Conservation (phyloP, 2,888 invertebrate genomes). For the Drosophila nigritarsus region DNA sequence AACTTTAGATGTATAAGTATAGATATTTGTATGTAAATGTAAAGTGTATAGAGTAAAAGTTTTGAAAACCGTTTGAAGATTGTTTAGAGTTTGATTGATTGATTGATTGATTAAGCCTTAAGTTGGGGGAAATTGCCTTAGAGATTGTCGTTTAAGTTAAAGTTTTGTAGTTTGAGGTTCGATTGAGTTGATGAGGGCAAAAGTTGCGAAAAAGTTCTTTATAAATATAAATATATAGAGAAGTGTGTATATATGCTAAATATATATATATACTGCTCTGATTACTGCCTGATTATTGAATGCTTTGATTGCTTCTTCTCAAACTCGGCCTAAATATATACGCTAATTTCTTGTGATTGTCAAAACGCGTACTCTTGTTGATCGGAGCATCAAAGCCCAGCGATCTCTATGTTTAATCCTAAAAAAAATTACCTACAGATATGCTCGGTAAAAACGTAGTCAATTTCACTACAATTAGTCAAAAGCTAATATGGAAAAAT, state of each 20-base stretch:
- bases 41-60: conserved; percentile 52
- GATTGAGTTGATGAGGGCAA: conserved; percentile 56
- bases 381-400: conserved; percentile 65
- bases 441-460: conserved; percentile 28
- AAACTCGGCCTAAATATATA: conserved; percentile 61
- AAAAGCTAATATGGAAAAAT: conserved; percentile 42
- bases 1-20: conserved; percentile 37
- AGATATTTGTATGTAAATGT: conserved; percentile 23
- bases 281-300: conserved; percentile 45
- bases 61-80: conserved; percentile 68
- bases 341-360: conserved; percentile 85
- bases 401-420: conserved; percentile 51
- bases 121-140: conserved; percentile 57
- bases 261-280: conserved; percentile 46
- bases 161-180: conserved; percentile 60
- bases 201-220: conserved; percentile 66
- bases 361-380: conserved; percentile 85
- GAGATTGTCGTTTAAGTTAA: conserved; percentile 69
- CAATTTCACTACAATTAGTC: conserved; percentile 20
- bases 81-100: conserved; percentile 64
- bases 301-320: conserved; percentile 52
- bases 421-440: conserved; percentile 35
- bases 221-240: conserved; percentile 68
- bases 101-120: conserved; percentile 63
- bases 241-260: conserved; percentile 35